Evolutionary conservation across 2,797 vertebrate species (phyloP).

Genomic region (Sebastes baramenuke): DNA sequence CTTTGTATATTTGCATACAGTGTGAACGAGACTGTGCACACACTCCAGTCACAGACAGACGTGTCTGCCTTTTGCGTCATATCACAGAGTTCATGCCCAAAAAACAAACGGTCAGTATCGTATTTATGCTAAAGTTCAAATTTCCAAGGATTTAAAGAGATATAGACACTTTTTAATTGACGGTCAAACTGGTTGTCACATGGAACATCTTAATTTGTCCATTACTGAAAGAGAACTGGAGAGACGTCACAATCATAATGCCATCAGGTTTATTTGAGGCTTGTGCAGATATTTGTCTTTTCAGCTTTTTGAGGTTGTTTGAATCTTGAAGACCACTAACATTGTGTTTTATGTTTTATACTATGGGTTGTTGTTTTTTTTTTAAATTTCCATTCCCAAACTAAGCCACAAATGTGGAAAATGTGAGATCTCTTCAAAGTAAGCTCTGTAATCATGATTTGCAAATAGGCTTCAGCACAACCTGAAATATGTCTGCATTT

Average conservation of each 20-base stretch:
- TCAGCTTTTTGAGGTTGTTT: conserved; percentile 14
- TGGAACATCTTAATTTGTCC: neutral
- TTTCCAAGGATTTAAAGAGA: conserved; percentile 77
- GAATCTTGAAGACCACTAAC: conserved; percentile 4
- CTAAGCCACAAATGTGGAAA: conserved; percentile 10
- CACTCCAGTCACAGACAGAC: conserved; percentile 76
- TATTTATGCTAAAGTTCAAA: conserved; percentile 75
- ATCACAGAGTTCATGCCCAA: conserved; percentile 58
- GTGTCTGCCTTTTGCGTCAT: conserved; percentile 72
- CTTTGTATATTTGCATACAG: conserved; percentile 77
- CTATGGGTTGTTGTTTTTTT: neutral
- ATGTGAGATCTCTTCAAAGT: neutral
- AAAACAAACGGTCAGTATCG: conserved; percentile 60
- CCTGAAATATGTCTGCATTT: neutral
- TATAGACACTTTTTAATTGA: conserved; percentile 73
- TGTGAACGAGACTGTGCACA: conserved; percentile 65
- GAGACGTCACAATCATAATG: conserved; percentile 13
- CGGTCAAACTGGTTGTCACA: neutral
- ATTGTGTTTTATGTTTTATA: conserved; percentile 26
- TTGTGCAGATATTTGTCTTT: conserved; percentile 22
- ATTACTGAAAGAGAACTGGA: conserved; percentile 19
- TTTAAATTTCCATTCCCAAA: neutral
- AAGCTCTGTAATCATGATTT: neutral
- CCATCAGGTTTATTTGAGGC: conserved; percentile 6
- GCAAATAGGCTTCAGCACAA: neutral